Percentiles rank a stretch among this genome's conserved stretches.
phyloP scores from a whole-genome alignment of 2,797 vertebrate genomes.

The Orestias chungarensis region DNA sequence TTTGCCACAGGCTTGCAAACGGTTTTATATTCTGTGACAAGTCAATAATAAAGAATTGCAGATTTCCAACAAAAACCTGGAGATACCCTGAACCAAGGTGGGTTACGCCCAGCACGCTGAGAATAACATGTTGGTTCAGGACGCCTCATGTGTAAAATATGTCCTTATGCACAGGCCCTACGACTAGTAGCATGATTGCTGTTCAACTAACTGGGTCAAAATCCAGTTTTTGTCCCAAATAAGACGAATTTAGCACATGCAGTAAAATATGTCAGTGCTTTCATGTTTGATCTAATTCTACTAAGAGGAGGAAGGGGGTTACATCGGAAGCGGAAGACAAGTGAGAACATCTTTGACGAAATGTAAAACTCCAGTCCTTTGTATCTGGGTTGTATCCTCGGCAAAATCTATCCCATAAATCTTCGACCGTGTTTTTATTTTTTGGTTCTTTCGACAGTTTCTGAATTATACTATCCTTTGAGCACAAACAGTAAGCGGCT shows the following conservation, averaged over 20 bases:
- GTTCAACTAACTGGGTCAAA: conserved; percentile 52
- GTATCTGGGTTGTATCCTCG: not conserved
- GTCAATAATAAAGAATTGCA: conserved; percentile 14
- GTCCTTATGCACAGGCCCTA: conserved; percentile 11
- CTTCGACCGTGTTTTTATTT: not conserved
- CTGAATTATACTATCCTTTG: not conserved
- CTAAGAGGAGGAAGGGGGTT: not conserved
- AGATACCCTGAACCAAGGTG: not conserved
- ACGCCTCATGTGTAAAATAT: not conserved
- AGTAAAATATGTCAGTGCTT: conserved; percentile 23
- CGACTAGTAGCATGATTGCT: conserved; percentile 32
- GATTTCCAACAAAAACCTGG: conserved; percentile 26
- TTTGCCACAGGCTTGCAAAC: conserved; percentile 43
- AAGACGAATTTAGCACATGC: conserved; percentile 32
- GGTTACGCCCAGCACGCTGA: not conserved
- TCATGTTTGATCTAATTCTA: conserved; percentile 29
- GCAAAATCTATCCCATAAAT: not conserved
- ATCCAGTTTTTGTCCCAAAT: conserved; percentile 42
- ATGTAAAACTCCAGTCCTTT: not conserved
- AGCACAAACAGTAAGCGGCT: not conserved
- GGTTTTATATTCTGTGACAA: conserved; percentile 27
- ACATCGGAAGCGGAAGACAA: conserved; percentile 6
- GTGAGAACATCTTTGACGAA: conserved; percentile 6
- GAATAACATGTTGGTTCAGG: conserved; percentile 10
- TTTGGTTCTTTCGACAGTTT: not conserved